phyloP scores from a whole-genome alignment of 92 coral and sea anemone species.

The Zoanthus sansibaricus region DNA sequence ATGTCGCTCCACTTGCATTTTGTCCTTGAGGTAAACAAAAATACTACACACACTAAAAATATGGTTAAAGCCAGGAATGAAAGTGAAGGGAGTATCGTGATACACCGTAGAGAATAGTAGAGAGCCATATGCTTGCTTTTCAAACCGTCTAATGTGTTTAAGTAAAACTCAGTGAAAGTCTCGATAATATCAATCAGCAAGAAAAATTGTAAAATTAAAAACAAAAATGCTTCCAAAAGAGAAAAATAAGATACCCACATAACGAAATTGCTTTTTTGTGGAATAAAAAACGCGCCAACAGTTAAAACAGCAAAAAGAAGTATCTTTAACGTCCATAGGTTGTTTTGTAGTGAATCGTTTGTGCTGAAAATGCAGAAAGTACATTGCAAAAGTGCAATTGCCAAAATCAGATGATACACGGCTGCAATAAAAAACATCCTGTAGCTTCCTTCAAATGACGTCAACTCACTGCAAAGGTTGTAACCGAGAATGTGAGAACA shows the following conservation, averaged over 20 bases:
- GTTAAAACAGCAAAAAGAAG: not conserved
- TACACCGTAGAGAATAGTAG: not conserved
- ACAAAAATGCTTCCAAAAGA: constrained; percentile 43
- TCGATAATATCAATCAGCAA: constrained; percentile 48
- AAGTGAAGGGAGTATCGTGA: constrained; percentile 21
- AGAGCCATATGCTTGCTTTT: not conserved
- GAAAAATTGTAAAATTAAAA: constrained; percentile 53
- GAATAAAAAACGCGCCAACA: constrained; percentile 50
- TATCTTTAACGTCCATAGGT: constrained; percentile 51
- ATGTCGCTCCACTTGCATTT: constrained; percentile 59
- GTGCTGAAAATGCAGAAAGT: not conserved
- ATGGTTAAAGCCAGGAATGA: constrained; percentile 37
- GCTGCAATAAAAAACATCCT: constrained; percentile 48
- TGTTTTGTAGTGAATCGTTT: constrained; percentile 52
- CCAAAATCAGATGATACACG: constrained; percentile 42
- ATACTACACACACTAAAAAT: constrained; percentile 25
- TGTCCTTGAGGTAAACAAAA: constrained; percentile 39
- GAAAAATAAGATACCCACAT: constrained; percentile 39
- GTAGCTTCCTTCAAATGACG: constrained; percentile 51
- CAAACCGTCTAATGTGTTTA: not conserved
- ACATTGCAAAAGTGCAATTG: constrained; percentile 32
- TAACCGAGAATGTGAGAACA: constrained; percentile 42
- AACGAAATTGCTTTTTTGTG: constrained; percentile 48
- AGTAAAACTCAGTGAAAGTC: constrained; percentile 17
- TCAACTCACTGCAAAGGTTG: constrained; percentile 28